Percentiles rank a stretch among this genome's conserved stretches.
Evolutionary conservation across 2,113 vertebrate genomes (phyloP).

Genomic region (Cercopithecus mona): DNA sequence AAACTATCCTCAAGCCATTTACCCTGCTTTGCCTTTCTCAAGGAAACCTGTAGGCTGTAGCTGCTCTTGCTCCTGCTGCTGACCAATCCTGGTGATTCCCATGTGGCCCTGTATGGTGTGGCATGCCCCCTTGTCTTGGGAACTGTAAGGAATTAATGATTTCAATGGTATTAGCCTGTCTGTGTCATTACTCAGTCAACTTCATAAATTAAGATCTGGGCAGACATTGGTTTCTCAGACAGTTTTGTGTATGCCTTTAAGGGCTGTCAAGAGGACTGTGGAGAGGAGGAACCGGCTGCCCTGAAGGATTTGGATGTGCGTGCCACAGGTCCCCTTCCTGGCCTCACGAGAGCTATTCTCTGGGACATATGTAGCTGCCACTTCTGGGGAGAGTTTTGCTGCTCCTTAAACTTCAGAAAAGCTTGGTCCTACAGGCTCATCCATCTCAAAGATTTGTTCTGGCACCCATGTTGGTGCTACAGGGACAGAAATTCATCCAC

Average conservation of each 20-base stretch:
- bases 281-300: not conserved
- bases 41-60: not conserved
- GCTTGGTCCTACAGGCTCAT: not conserved
- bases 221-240: not conserved
- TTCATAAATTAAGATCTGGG: not conserved
- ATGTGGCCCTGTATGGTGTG: not conserved
- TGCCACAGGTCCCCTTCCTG: accelerated
- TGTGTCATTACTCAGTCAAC: not conserved
- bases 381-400: not conserved
- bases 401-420: not conserved
- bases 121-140: not conserved
- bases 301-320: not conserved
- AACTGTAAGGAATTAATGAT: not conserved
- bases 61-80: not conserved
- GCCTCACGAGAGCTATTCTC: not conserved
- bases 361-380: not conserved
- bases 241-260: not conserved
- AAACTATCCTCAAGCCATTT: not conserved
- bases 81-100: not conserved
- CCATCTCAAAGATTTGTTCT: not conserved
- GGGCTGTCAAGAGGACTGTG: not conserved
- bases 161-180: not conserved
- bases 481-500: not conserved
- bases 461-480: not conserved
- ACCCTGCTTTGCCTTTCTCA: not conserved